Percentiles rank a stretch among this genome's conserved stretches.
Conservation (phyloP, 2,888 invertebrate genomes). For the Andrena bucephala region DNA sequence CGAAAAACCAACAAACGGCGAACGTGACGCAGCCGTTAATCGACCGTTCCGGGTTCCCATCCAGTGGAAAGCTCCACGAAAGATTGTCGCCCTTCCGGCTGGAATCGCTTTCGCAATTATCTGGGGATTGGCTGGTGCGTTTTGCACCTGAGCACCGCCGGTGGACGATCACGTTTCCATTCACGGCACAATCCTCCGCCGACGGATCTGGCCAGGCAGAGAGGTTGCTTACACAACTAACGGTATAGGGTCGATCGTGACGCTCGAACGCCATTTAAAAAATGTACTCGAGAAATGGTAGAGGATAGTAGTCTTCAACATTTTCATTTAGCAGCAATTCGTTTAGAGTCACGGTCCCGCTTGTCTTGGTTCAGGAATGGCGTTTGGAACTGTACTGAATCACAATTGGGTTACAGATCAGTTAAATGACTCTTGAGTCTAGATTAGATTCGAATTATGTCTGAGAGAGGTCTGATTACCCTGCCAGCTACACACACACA, state of each 20-base stretch:
- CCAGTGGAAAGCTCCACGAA: background rate
- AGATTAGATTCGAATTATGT: background rate
- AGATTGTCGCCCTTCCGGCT: constrained; percentile 18
- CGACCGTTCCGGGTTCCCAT: background rate
- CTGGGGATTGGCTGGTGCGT: constrained; percentile 23
- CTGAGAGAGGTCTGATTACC: background rate
- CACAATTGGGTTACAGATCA: background rate
- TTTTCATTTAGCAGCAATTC: background rate
- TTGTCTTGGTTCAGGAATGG: no score
- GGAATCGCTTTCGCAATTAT: constrained; percentile 43
- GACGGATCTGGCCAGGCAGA: background rate
- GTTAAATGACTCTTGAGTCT: background rate
- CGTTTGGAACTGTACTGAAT: no score
- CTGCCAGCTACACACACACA: no score
- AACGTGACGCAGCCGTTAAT: constrained; percentile 22
- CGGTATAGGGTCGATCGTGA: background rate
- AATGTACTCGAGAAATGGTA: background rate
- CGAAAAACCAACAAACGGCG: constrained; percentile 19
- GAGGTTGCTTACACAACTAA: constrained; percentile 5
- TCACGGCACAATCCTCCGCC: background rate
- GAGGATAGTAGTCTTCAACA: background rate
- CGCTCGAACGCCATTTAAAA: background rate
- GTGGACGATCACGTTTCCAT: constrained; percentile 18
- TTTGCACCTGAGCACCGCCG: constrained; percentile 34
- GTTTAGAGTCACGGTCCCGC: no score